Evolutionary conservation across 2,113 vertebrate species (phyloP), one percentile per base, ranked within the genome.

Genomic region (Tragelaphus scriptus): DNA sequence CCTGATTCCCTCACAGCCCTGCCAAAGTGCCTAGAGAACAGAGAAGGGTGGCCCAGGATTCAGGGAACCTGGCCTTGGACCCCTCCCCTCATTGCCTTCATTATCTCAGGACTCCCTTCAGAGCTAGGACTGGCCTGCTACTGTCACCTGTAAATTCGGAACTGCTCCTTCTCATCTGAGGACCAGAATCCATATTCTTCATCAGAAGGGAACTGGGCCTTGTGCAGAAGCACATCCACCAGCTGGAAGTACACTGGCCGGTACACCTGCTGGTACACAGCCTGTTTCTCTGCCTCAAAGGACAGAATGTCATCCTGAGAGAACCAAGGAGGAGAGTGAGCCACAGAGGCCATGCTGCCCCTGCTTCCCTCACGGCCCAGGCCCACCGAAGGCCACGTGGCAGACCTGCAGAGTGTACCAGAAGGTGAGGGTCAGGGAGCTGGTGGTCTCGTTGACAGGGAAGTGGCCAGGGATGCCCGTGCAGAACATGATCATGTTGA

Each of bases 401-500:
- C 96, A 98, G 94, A 99, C 99, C 99, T 99, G 99, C 92, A 99
- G 98, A 0, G 99, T 99, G 97, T 99, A 99, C 99, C 99, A 99
- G 98, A 99, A 99, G 82, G 99, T 99, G 82, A 99, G 99, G 0
- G 99, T 99, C 98, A 99, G 99, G 95, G 99, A 99, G 98, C 99
- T 99, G 97, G 99, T 99, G 94, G 99, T 99, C 98, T 99, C 99
- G 0, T 99, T 99, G 98, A 99, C 99, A 0, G 99, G 99, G 95
- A 99, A 99, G 98, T 99, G 99, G 87, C 99, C 99, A 0, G 99
- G 99, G 97, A 99, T 99, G 91, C 99, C 99, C 0, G 99, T 99
- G 98, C 99, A 99, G 99, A 99, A 99, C 99, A 99, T 99, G 98
- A 99, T 99, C 99, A 99, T 99, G 99, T 99, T 99, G 98, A 99